phyloP scores from a whole-genome alignment of 2,797 vertebrate genomes.

The Pteronotus mesoamericanus region DNA sequence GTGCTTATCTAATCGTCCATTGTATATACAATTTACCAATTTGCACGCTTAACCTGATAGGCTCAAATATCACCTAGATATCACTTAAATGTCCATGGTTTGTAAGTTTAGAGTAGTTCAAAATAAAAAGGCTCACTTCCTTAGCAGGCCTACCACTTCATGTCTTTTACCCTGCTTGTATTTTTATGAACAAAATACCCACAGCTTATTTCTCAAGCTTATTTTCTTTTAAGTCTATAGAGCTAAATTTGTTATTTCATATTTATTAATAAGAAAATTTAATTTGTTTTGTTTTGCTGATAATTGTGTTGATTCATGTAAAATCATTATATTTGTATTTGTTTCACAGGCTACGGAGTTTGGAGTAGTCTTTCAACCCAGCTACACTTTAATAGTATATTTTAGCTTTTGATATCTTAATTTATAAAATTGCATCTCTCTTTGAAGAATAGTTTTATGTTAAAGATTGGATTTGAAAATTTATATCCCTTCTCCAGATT shows the following conservation, averaged over 20 bases:
- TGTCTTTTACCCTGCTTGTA: not conserved
- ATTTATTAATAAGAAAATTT: constrained; percentile 16
- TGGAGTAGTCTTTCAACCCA: constrained; percentile 9
- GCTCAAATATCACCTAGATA: constrained; percentile 25
- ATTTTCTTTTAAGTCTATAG: constrained; percentile 21
- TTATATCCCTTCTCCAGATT: not conserved
- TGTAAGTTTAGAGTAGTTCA: constrained; percentile 6
- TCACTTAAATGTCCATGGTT: constrained; percentile 48
- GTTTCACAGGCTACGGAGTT: not conserved
- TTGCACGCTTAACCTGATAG: not conserved
- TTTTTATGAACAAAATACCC: not conserved
- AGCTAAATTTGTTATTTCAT: not conserved
- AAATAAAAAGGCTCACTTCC: constrained; percentile 12
- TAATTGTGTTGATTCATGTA: not conserved
- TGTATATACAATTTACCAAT: constrained; percentile 45
- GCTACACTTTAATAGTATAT: not conserved
- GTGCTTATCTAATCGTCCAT: constrained; percentile 15
- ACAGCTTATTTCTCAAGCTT: constrained; percentile 7
- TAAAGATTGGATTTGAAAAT: constrained; percentile 22
- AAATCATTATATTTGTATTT: not conserved
- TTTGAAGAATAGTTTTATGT: constrained; percentile 9
- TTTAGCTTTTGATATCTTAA: constrained; percentile 30
- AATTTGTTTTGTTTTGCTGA: constrained; percentile 20
- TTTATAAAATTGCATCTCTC: constrained; percentile 5
- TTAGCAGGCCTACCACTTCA: not conserved